Evolutionary conservation across 1,140 invertebrate species (phyloP).

Genomic region (Sminthurides bifidus): DNA sequence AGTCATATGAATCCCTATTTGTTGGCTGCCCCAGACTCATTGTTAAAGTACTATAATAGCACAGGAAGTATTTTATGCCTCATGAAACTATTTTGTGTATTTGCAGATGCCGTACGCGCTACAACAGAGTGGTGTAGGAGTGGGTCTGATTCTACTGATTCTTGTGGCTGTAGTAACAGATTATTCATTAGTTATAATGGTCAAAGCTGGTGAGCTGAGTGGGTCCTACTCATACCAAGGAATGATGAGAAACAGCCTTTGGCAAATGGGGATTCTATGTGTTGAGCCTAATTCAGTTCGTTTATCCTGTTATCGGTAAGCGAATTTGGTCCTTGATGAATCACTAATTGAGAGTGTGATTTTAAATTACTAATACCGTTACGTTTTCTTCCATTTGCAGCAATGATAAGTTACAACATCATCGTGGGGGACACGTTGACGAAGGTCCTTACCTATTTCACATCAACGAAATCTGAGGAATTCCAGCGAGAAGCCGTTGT

Average conservation of each 20-base stretch:
- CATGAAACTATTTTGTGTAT: constrained; percentile 19
- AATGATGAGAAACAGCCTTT: constrained; percentile 68
- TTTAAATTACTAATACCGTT: too few species aligned
- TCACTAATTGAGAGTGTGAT: too few species aligned
- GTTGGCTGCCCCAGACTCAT: background rate
- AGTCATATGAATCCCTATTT: background rate
- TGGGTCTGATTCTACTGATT: constrained; percentile 60
- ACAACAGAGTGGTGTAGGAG: constrained; percentile 57
- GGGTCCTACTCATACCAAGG: constrained; percentile 70
- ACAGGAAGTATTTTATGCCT: background rate
- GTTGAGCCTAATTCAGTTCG: constrained; percentile 63
- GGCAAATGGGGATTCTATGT: constrained; percentile 67
- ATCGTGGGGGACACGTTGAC: constrained; percentile 81
- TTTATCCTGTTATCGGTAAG: constrained; percentile 77
- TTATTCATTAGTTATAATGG: constrained; percentile 71
- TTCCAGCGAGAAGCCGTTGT: constrained; percentile 64
- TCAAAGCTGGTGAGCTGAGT: constrained; percentile 61
- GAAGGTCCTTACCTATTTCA: constrained; percentile 58
- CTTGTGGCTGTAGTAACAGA: constrained; percentile 67
- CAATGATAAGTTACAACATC: constrained; percentile 83
- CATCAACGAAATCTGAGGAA: constrained; percentile 44
- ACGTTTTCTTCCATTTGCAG: constrained; percentile 45
- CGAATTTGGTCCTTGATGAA: too few species aligned
- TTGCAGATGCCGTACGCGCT: constrained; percentile 69
- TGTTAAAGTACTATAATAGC: too few species aligned